Percentiles rank a stretch among this genome's conserved stretches.
phyloP scores from a whole-genome alignment of 2,888 invertebrate species.

The Dysmachus trigonus region DNA sequence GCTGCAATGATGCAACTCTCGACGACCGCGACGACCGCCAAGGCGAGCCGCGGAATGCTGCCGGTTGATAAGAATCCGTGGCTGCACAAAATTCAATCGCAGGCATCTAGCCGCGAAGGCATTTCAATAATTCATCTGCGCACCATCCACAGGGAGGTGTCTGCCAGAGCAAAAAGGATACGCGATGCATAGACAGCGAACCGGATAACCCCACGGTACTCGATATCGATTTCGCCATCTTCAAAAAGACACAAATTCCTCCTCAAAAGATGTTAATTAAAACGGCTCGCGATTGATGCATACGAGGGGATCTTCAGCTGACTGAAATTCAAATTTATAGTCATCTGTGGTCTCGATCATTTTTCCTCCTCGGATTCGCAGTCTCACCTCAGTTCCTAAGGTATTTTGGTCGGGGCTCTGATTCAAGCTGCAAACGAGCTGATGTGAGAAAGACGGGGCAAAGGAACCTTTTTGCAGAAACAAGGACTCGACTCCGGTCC shows the following conservation, averaged over 20 bases:
- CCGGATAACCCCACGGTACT: conserved; percentile 42
- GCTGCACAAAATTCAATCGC: not conserved
- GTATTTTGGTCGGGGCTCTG: not conserved
- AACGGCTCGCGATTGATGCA: conserved; percentile 43
- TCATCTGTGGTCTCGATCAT: conserved; percentile 50
- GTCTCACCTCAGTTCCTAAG: not conserved
- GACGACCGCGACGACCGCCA: not conserved
- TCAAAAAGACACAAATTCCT: conserved; percentile 40
- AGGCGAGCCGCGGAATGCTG: not conserved
- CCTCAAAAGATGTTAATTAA: conserved; percentile 43
- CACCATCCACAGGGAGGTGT: not conserved
- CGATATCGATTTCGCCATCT: conserved; percentile 47
- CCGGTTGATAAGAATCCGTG: not conserved
- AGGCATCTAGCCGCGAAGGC: not conserved
- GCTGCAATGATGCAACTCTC: not conserved
- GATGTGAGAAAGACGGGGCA: not conserved
- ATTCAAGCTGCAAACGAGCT: not conserved
- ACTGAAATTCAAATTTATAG: conserved; percentile 51
- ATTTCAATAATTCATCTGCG: conserved; percentile 14
- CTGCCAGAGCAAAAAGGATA: not conserved
- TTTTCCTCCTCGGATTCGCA: conserved; percentile 47
- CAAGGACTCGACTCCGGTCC: not conserved
- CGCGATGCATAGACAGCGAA: not conserved
- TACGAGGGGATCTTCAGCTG: not conserved
- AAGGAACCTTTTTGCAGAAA: conserved; percentile 16